Base-by-base conservation (phyloP, 2,888 invertebrate genomes). In the Pseudococcus viburni region DNA sequence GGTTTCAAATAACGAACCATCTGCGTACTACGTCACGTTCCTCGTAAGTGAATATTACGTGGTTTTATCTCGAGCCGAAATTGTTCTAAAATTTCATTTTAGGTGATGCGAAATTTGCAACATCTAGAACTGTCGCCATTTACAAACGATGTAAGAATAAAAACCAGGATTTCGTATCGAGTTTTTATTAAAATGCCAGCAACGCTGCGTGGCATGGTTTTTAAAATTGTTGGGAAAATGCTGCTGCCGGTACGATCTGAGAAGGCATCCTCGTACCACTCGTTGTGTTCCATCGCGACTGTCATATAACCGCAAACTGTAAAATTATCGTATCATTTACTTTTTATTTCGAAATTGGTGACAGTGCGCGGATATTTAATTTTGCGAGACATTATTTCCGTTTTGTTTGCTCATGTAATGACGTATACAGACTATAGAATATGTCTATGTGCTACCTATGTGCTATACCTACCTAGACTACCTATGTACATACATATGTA, bases 331-430 rank as follows among this genome's bases (percentile, higher is more conserved):
- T 64, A 12, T 51, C n/a, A 64, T 64, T 64, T 64, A 64, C 15
- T 22, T 64, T 64, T 64, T 64, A 64, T 64, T 64, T 64, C 2
- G 7, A 19, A 64, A 64, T 8, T 22, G 64, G 64, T 64, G 64
- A 64, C 64, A 19, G 64, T 64, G n/a, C 64, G 64, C 64, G 64
- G 64, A 64, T 64, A 64, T 64, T 64, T 64, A 64, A 64, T 64
- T 64, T 64, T 64, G 64, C 64, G 7, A 64, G 64, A 64, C 64
- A 64, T 64, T 64, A 64, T 64, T 64, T 64, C 64, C 64, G 64
- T 64, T 64, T 64, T 19, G 64, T 64, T 64, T 64, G 64, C 64
- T 3, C 64, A 19, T 19, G 19, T 19, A 19, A 64, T 64, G 64
- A 64, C 64, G 64, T 64, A 42, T 42, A 42, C 5, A 42, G 42